Conservation (phyloP, 2,113 vertebrate species). For the Taxidea taxus region DNA sequence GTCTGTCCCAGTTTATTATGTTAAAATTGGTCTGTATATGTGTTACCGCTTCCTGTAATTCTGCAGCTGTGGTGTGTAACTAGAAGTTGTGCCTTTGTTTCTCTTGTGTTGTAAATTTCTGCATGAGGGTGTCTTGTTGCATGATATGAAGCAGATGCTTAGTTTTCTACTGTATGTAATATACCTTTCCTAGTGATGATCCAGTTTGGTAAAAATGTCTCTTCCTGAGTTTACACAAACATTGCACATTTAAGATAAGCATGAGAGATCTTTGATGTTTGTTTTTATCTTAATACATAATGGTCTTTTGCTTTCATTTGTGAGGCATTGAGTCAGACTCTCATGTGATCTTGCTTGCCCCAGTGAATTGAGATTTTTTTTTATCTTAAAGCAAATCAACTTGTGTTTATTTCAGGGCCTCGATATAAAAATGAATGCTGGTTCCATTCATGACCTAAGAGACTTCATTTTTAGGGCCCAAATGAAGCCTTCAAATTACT, state of each 20-base stretch:
- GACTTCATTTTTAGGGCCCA: background rate
- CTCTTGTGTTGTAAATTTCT: background rate
- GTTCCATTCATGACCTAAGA: background rate
- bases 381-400: constrained; percentile 38
- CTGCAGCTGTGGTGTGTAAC: background rate
- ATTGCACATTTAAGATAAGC: background rate
- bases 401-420: constrained; percentile 18
- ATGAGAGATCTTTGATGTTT: background rate
- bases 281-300: constrained; percentile 45
- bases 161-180: background rate
- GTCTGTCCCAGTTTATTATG: background rate
- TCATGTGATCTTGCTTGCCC: constrained; percentile 14
- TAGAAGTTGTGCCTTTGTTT: constrained; percentile 2
- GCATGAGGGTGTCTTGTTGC: background rate
- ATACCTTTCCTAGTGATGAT: background rate
- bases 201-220: background rate
- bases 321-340: constrained; percentile 20
- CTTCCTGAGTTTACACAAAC: constrained; percentile 29
- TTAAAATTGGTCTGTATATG: background rate
- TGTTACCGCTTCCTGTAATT: background rate
- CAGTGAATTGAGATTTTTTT: constrained; percentile 14
- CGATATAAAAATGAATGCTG: constrained; percentile 24
- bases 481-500: background rate
- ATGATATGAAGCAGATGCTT: background rate
- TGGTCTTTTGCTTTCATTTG: constrained; percentile 42